Evolutionary conservation across 64 coral and sea anemone species (phyloP).

Genomic region (Pocillopora verrucosa): DNA sequence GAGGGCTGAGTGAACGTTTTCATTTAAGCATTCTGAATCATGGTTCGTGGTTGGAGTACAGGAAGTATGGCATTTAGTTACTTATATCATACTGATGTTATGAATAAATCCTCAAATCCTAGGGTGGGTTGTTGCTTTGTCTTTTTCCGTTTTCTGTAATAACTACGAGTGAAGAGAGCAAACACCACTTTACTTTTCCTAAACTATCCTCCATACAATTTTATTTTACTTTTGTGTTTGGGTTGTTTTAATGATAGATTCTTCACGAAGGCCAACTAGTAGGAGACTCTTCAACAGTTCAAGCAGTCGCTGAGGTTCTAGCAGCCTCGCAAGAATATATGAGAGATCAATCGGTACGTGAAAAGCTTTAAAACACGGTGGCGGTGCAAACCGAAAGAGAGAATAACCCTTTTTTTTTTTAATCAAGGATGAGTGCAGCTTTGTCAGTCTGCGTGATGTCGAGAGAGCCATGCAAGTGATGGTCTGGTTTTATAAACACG

Average conservation of each 20-base stretch:
- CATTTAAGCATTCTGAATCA: no score
- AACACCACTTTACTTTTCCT: no score
- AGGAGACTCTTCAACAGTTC: slow-evolving; percentile 31
- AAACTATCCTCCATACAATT: no score
- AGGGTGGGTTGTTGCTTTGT: no score
- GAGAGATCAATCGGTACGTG: slow-evolving; percentile 75
- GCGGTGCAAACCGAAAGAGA: background rate
- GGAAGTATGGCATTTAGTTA: no score
- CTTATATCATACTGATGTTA: no score
- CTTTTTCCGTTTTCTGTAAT: no score
- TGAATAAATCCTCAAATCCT: no score
- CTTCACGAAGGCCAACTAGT: slow-evolving; percentile 29
- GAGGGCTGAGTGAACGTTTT: no score
- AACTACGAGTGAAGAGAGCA: no score
- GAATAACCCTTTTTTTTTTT: background rate
- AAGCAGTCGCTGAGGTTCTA: slow-evolving; percentile 63
- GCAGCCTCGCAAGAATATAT: slow-evolving; percentile 82
- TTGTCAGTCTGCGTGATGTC: slow-evolving; percentile 78
- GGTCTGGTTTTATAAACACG: slow-evolving; percentile 72
- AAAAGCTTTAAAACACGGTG: background rate
- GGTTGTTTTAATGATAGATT: slow-evolving; percentile 24
- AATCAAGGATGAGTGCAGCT: slow-evolving; percentile 73
- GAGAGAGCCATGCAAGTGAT: slow-evolving; percentile 78
- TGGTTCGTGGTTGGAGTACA: no score
- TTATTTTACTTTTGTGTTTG: background rate